Evolutionary conservation across 1,140 invertebrate species (phyloP).

Genomic region (Ditylenchus dipsaci): DNA sequence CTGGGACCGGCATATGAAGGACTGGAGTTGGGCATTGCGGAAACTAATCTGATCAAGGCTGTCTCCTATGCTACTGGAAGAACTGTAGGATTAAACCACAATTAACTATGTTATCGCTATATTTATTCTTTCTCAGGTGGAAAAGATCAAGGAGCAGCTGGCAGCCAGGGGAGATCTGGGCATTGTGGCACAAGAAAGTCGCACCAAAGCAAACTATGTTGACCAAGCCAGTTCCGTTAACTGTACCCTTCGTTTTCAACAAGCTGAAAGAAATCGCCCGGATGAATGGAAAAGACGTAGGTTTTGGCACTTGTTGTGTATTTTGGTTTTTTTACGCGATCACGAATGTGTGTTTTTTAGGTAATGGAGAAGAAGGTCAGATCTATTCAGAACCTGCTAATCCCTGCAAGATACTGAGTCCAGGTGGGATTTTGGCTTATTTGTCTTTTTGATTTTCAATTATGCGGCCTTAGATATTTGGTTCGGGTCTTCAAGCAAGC

Average conservation of each 20-base stretch:
- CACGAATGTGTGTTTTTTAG: constrained; percentile 59
- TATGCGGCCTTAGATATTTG: constrained; percentile 65
- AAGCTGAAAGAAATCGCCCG: constrained; percentile 83
- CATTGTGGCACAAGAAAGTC: constrained; percentile 63
- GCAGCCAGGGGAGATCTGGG: constrained; percentile 80
- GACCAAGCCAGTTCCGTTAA: constrained; percentile 66
- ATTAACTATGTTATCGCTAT: not conserved
- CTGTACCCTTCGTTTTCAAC: constrained; percentile 69
- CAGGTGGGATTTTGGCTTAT: constrained; percentile 58
- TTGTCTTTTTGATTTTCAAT: not conserved
- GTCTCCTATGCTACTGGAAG: constrained; percentile 74
- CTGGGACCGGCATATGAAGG: constrained; percentile 85
- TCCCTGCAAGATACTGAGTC: constrained; percentile 87
- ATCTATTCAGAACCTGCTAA: constrained; percentile 83
- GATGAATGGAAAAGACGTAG: constrained; percentile 74
- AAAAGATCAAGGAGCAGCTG: constrained; percentile 81
- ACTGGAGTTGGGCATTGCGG: constrained; percentile 84
- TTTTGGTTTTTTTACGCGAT: not conserved
- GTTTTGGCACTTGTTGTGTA: constrained; percentile 47
- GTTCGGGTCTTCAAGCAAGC: constrained; percentile 82
- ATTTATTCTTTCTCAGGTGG: constrained; percentile 66
- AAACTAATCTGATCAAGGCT: constrained; percentile 72
- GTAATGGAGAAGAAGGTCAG: constrained; percentile 81
- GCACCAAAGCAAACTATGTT: constrained; percentile 82
- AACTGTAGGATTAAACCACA: constrained; percentile 14